Evolutionary conservation across 2,113 vertebrate genomes (phyloP).

Genomic region (Myotis yumanensis): DNA sequence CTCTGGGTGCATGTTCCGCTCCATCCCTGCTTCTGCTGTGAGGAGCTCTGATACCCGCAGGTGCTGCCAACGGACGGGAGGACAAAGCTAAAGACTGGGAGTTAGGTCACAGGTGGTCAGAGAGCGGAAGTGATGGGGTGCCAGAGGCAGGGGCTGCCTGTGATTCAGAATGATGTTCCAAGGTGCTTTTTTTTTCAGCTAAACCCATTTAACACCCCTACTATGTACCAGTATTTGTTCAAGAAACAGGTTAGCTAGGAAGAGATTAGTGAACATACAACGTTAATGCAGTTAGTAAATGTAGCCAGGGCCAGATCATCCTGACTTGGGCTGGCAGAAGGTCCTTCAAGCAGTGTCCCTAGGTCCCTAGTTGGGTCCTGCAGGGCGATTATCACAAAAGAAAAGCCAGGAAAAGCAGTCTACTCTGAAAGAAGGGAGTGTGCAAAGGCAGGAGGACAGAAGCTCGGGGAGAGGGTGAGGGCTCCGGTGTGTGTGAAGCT

Average conservation of each 20-base stretch:
- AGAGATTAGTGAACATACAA: neutral
- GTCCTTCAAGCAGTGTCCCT: neutral
- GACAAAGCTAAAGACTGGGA: no score
- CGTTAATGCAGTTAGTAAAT: neutral
- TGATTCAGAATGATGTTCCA: neutral
- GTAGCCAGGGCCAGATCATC: neutral
- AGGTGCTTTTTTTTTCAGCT: neutral
- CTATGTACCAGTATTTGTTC: neutral
- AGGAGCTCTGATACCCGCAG: neutral
- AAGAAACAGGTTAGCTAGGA: conserved; percentile 13
- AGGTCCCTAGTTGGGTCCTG: neutral
- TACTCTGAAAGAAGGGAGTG: neutral
- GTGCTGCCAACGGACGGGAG: neutral
- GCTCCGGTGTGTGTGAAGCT: neutral
- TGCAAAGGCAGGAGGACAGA: neutral
- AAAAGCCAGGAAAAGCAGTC: neutral
- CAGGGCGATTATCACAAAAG: neutral
- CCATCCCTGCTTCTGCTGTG: neutral
- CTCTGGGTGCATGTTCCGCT: neutral
- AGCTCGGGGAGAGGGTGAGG: neutral
- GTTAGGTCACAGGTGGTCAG: neutral
- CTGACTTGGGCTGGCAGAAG: neutral
- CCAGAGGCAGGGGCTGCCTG: neutral
- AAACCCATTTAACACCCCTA: neutral
- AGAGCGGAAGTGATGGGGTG: neutral